Percentiles rank a stretch among this genome's conserved stretches.
These are phyloP conservation scores for Alentia gelatinosa DNA, from an alignment of 2,888 invertebrate species.

Conservation along the genomic window DNA sequence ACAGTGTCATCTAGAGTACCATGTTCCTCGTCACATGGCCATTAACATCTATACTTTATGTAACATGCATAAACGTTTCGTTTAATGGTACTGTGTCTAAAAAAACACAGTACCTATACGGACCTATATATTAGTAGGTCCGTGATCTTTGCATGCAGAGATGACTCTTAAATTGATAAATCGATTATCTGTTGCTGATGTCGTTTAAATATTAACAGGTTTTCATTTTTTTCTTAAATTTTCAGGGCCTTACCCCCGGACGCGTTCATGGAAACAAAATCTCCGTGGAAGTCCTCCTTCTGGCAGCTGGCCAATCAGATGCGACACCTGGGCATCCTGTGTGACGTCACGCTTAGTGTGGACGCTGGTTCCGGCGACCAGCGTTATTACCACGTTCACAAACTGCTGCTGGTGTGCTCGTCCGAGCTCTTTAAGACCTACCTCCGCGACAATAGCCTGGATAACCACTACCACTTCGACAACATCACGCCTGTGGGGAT, in stretches of 20 bases:
- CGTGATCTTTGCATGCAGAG: too few relatives aligned
- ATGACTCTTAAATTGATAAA: too few relatives aligned
- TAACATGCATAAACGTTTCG: too few relatives aligned
- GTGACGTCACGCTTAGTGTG: slow-evolving; percentile 49
- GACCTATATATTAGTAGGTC: too few relatives aligned
- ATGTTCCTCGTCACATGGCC: too few relatives aligned
- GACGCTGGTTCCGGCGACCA: neutral
- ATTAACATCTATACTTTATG: too few relatives aligned
- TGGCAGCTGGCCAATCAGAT: slow-evolving; percentile 53
- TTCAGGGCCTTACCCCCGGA: neutral
- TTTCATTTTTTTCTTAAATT: too few relatives aligned
- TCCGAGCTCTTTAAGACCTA: slow-evolving; percentile 46
- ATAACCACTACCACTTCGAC: slow-evolving; percentile 49
- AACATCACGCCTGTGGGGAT: slow-evolving; percentile 45
- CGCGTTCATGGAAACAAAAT: neutral
- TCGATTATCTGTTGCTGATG: too few relatives aligned
- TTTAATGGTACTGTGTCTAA: too few relatives aligned
- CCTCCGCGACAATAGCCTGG: neutral
- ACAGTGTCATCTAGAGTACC: too few relatives aligned
- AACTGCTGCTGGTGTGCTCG: slow-evolving; percentile 46
- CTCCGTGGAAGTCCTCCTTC: slow-evolving; percentile 29
- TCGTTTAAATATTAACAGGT: too few relatives aligned
- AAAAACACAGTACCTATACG: too few relatives aligned
- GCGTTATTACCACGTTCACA: slow-evolving; percentile 36
- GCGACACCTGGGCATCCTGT: slow-evolving; percentile 49